These are phyloP conservation scores for Acleris laterana DNA, from an alignment of 2,888 invertebrate species.

Conservation along the genomic window DNA sequence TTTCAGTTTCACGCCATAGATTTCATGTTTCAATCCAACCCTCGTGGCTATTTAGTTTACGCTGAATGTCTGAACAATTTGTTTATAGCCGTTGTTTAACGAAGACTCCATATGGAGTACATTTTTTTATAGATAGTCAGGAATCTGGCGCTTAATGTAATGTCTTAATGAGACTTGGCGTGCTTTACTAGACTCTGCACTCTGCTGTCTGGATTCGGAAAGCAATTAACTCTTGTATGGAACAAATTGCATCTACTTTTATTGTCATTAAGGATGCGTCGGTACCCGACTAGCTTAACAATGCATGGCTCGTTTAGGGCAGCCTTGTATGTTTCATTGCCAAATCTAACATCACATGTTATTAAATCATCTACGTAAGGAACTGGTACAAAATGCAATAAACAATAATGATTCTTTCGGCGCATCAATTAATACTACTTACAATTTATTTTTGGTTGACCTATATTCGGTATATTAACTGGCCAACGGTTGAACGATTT, in stretches of 20 bases:
- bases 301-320: conserved; percentile 7
- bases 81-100: not conserved
- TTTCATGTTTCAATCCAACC: conserved; percentile 34
- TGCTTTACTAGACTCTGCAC: not conserved
- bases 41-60: not conserved
- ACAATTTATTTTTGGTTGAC: no score
- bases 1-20: conserved; percentile 32
- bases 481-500: no score
- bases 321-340: conserved; percentile 22
- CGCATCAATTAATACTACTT: no score
- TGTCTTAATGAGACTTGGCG: no score
- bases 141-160: no score
- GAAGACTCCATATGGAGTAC: no score
- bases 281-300: conserved; percentile 23
- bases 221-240: conserved; percentile 5
- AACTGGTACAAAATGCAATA: not conserved
- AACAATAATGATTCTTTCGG: no score
- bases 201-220: conserved; percentile 2
- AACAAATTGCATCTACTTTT: conserved; percentile 12
- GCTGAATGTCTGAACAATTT: conserved; percentile 11
- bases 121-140: no score
- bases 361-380: conserved; percentile 13
- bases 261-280: conserved; percentile 7
- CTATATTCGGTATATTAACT: no score
- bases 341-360: conserved; percentile 16